A percentile compares a stretch with the other conserved stretches of the same genome.
Conservation (phyloP, 2,888 invertebrate species). For the Cremastobaeus sp. region DNA sequence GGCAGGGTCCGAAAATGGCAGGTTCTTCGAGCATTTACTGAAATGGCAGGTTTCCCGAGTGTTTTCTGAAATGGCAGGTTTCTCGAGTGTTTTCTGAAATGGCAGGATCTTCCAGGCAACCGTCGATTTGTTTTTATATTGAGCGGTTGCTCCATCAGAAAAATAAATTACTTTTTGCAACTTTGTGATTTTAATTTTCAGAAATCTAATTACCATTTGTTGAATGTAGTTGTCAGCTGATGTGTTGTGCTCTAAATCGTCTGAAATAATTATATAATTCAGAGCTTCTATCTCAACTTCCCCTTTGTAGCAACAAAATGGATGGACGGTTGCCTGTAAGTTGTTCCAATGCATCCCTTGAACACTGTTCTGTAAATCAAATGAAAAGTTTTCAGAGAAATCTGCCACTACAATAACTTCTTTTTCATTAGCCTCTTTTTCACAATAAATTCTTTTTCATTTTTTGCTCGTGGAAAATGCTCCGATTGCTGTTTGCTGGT, state of each 20-base stretch:
- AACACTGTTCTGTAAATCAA: conserved; percentile 32
- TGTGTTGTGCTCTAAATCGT: conserved; percentile 44
- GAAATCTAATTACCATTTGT: conserved; percentile 20
- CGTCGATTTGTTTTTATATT: conserved; percentile 36
- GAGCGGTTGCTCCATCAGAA: conserved; percentile 37
- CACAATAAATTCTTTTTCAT: too few relatives aligned
- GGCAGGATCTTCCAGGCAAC: conserved; percentile 24
- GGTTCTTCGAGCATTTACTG: too few relatives aligned
- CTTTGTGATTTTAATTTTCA: conserved; percentile 24
- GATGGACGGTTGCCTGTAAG: conserved; percentile 54
- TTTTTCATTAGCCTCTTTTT: conserved; percentile 15
- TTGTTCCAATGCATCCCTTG: conserved; percentile 55
- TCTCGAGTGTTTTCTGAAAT: conserved; percentile 21
- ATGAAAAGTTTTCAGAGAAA: conserved; percentile 47
- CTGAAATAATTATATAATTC: conserved; percentile 51
- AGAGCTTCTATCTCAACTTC: conserved; percentile 19
- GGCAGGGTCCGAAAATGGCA: too few relatives aligned
- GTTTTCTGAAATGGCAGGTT: too few relatives aligned
- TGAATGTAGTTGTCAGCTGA: background rate
- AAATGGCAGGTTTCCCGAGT: too few relatives aligned
- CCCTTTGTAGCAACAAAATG: conserved; percentile 41
- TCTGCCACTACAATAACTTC: conserved; percentile 52
- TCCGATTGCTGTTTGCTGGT: conserved; percentile 40
- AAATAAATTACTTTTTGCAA: conserved; percentile 38
- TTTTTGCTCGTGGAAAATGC: conserved; percentile 35